Base-by-base conservation (phyloP, 2,113 vertebrate species). In the Triplophysa tibetana region DNA sequence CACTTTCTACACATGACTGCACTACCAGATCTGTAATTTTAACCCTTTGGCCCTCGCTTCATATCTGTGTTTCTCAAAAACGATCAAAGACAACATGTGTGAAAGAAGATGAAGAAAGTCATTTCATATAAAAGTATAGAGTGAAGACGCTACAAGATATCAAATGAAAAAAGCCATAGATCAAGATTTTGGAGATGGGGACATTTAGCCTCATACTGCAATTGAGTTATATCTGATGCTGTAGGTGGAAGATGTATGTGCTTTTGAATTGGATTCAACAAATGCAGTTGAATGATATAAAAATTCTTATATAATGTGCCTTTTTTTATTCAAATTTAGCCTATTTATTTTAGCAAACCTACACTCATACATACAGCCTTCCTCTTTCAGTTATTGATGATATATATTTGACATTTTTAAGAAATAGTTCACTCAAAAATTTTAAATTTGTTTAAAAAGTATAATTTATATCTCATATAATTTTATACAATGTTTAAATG, bases 201-300 rank as follows among this genome's bases (percentile, higher is more conserved):
- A 38, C 63, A 61, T 61, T 81, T 73, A 67, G 69, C 45, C n/a
- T 11, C n/a, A 62, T 38, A 29, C 50, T 41, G 56, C 65, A 81
- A 81, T 78, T 52, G 64, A 74, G 81, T 81, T 70, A 78, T 70
- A 45, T 65, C 26, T 52, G 64, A 78, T 70, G 56, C 75, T 75
- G 33, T 56, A 63, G 63, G 54, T 70, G 64, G 24, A 67, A 33
- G 70, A 69, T 78, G 19, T 14, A n/a, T 38, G 79, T n/a, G 17
- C 45, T 76, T 78, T 84, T 63, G 62, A 78, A 81, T 81, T 81
- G 81, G 50, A 70, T 45, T 52, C 13, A 52, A 52, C 50, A 52
- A 17, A 74, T 74, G 41, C 16, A 62, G 56, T 60, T 72, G 65
- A 80, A 80, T 50, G 7, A 41, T 17, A 23, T 72, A 70, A 58